Conservation (phyloP, 2,888 invertebrate genomes). For the Drosophila diplacantha region DNA sequence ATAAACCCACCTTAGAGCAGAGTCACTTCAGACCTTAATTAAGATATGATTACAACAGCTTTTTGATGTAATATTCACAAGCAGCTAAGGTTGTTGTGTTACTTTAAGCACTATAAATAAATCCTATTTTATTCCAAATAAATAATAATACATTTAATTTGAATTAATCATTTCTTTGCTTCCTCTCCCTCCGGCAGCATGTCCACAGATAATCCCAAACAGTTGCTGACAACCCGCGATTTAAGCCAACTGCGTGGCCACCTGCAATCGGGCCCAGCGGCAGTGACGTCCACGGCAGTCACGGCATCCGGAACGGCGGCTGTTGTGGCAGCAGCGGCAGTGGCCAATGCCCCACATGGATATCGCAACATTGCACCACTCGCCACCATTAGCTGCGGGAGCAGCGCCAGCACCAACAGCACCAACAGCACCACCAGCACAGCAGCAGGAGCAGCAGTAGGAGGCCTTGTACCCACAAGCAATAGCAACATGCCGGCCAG, state of each 20-base stretch:
- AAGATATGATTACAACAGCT: background rate
- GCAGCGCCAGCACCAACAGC: slow-evolving; percentile 39
- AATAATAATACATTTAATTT: no score
- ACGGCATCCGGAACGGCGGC: slow-evolving; percentile 43
- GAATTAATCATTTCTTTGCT: background rate
- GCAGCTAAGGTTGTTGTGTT: background rate
- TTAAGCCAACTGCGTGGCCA: slow-evolving; percentile 68
- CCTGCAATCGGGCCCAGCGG: slow-evolving; percentile 58
- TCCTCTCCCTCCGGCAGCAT: slow-evolving; percentile 68
- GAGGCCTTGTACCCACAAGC: slow-evolving; percentile 33
- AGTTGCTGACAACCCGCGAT: slow-evolving; percentile 73
- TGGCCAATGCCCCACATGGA: slow-evolving; percentile 52
- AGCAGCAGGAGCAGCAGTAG: slow-evolving; percentile 18
- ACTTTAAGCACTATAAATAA: no score
- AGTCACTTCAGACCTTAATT: background rate
- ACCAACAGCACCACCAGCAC: slow-evolving; percentile 38
- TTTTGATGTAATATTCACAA: background rate
- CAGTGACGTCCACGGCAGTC: slow-evolving; percentile 34
- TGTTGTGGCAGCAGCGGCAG: slow-evolving; percentile 32
- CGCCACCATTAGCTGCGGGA: slow-evolving; percentile 33
- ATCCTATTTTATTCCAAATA: no score
- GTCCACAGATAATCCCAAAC: slow-evolving; percentile 77
- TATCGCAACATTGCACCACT: slow-evolving; percentile 55
- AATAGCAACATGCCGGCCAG: slow-evolving; percentile 51
- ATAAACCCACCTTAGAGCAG: background rate